phyloP scores from a whole-genome alignment of 2,797 vertebrate species.

The Eulemur albifrons region DNA sequence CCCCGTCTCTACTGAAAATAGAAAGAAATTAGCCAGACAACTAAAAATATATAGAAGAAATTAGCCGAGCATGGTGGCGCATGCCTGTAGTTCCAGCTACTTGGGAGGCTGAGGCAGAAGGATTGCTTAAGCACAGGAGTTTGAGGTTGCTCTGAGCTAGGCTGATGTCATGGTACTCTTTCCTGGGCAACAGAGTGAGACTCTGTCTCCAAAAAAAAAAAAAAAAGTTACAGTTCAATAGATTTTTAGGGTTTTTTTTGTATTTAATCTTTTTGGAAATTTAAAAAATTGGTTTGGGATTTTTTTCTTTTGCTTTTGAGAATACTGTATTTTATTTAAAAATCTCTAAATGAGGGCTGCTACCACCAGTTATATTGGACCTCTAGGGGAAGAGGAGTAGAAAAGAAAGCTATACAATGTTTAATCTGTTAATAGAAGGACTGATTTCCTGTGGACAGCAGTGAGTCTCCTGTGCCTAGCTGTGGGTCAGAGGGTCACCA shows the following conservation, averaged over 20 bases:
- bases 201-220: too few species aligned
- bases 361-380: not conserved
- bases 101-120: too few species aligned
- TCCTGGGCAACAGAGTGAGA: too few species aligned
- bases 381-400: not conserved
- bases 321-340: not conserved
- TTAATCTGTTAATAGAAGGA: not conserved
- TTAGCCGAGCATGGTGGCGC: too few species aligned
- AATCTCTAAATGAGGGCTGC: not conserved
- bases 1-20: too few species aligned
- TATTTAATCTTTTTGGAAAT: not conserved
- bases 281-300: not conserved
- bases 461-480: not conserved
- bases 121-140: too few species aligned
- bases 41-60: too few species aligned
- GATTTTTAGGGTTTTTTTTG: not conserved
- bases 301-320: slow-evolving; percentile 48
- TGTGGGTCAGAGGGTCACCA: not conserved
- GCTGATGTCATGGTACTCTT: too few species aligned
- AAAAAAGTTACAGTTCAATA: not conserved
- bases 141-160: too few species aligned
- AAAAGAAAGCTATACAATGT: not conserved
- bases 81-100: too few species aligned
- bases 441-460: not conserved
- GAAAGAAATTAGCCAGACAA: too few species aligned